phyloP scores from a whole-genome alignment of 2,797 vertebrate species.

The Propithecus deckenii region DNA sequence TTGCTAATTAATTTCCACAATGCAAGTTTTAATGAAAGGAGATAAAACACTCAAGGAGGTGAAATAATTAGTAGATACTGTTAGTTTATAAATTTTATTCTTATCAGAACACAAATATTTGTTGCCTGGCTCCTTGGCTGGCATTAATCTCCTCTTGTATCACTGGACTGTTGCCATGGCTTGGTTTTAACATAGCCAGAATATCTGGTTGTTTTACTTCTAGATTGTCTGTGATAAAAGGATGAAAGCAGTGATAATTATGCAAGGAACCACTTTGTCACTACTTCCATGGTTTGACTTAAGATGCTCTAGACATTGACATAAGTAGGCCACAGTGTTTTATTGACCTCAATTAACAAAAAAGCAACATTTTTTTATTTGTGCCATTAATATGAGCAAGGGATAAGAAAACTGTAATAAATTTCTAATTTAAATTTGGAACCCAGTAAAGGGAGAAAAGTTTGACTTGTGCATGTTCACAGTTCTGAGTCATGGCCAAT shows the following conservation, averaged over 20 bases:
- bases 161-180: conserved; percentile 15
- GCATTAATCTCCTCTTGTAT: conserved; percentile 45
- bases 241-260: conserved; percentile 60
- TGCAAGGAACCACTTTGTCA: conserved; percentile 53
- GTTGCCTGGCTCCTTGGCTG: conserved; percentile 44
- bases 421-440: conserved; percentile 63
- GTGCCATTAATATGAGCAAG: neutral
- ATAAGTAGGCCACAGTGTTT: conserved; percentile 42
- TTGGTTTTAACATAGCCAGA: conserved; percentile 46
- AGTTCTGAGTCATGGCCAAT: conserved; percentile 7
- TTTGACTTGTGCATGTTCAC: conserved; percentile 51
- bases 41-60: conserved; percentile 40
- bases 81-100: conserved; percentile 49
- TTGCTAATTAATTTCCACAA: conserved; percentile 51
- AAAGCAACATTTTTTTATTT: conserved; percentile 70
- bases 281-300: conserved; percentile 13
- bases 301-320: conserved; percentile 51
- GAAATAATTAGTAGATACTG: conserved; percentile 57
- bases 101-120: conserved; percentile 48
- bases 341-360: conserved; percentile 47
- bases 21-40: conserved; percentile 52
- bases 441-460: conserved; percentile 26
- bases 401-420: conserved; percentile 51
- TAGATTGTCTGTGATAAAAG: conserved; percentile 51
- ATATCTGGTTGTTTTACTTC: neutral